Base-by-base conservation (phyloP, 1,140 invertebrate species). In the Leptinotarsa undecemlineata region DNA sequence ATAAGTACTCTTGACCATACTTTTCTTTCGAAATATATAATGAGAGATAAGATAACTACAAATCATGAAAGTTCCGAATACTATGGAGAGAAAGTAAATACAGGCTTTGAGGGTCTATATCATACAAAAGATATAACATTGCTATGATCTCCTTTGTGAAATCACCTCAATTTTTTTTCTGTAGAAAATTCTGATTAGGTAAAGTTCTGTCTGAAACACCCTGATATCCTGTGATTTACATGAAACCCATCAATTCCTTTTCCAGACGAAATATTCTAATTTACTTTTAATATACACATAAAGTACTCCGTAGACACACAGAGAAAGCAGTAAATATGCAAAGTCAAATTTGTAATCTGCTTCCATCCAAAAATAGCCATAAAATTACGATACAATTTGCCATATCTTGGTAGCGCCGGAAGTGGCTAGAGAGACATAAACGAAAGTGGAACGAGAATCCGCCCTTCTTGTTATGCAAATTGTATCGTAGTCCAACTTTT, bases 401-500 rank as follows among this genome's bases (percentile, higher is more conserved):
- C 74, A 71, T 77, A 77, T 79, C 71, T 76, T 68, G 33, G 33
- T 19, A 66, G 62, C 68, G 73, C 33, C 20, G 51, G 42, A 72
- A 77, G 61, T 74, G 68, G 73, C 74, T 78, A 80, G 75, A 78
- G 75, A 81, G 80, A 81, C 79, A 81, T 81, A 81, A 82, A 78
- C 74, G 75, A 76, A 76, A 79, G 79, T 78, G 76, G 76, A 72
- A 70, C 48, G 68, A n/a, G 33, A 57, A 42, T 68, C 23, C 67
- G 66, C 75, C 77, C 76, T 76, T 75, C 77, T 81, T 81, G 76
- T 82, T 79, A 83, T 82, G 81, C 76, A 82, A 83, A 83, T 81
- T 77, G 76, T 75, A 80, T 77, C 77, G 80, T 83, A 81, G 81
- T 81, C 80, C 74, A 82, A 82, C 78, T 82, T 83, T 81, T 83